Percentiles rank a stretch among this genome's conserved stretches.
phyloP scores from a whole-genome alignment of 2,888 invertebrate species.

The Calliphora vomitoria region DNA sequence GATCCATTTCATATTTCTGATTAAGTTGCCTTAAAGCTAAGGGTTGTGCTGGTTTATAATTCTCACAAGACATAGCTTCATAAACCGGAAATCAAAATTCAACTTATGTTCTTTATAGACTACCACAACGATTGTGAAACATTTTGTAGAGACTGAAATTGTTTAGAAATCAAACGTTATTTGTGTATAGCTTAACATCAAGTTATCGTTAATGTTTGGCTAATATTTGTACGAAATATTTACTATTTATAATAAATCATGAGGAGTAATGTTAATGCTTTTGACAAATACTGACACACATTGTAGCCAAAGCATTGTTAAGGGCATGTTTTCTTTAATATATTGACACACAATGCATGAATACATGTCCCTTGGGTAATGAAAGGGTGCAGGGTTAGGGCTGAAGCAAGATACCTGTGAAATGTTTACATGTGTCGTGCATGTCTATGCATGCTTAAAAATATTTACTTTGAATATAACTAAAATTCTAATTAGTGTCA shows the following conservation, averaged over 20 bases:
- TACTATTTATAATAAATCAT: background rate
- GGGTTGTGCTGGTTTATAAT: slow-evolving; percentile 73
- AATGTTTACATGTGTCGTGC: too few species aligned
- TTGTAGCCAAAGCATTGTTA: background rate
- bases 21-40: slow-evolving; percentile 62
- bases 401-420: too few species aligned
- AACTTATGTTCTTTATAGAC: background rate
- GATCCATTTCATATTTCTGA: slow-evolving; percentile 19
- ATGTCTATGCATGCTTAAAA: too few species aligned
- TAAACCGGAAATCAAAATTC: background rate
- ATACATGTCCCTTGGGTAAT: too few species aligned
- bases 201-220: slow-evolving; percentile 10
- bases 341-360: too few species aligned
- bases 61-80: slow-evolving; percentile 57
- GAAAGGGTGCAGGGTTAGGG: too few species aligned
- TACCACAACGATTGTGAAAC: background rate
- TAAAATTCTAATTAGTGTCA: too few species aligned
- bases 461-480: too few species aligned
- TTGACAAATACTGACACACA: background rate
- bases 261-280: background rate
- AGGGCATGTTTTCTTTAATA: background rate
- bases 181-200: background rate
- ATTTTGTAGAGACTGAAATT: slow-evolving; percentile 11
- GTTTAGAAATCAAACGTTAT: background rate
- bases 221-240: slow-evolving; percentile 19